A percentile compares a stretch with the other conserved stretches of the same genome.
phyloP scores from a whole-genome alignment of 2,113 vertebrate genomes.

The Myotis lucifugus region DNA sequence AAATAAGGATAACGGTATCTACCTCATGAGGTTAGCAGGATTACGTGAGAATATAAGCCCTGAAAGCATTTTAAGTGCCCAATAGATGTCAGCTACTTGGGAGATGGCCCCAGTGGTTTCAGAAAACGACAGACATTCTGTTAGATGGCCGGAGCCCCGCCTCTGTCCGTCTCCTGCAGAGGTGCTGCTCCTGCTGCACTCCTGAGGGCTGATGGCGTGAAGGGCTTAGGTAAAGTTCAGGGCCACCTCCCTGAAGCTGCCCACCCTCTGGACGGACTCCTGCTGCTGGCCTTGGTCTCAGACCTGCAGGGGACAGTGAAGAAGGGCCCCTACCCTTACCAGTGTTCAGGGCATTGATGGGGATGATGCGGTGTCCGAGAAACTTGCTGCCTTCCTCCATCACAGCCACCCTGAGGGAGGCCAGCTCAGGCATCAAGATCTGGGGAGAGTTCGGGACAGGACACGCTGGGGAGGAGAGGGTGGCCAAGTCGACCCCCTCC shows the following conservation, averaged over 20 bases:
- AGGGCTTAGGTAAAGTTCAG: not conserved
- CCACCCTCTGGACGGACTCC: not conserved
- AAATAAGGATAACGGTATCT: not conserved
- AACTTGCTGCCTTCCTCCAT: constrained; percentile 97
- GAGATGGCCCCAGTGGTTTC: not conserved
- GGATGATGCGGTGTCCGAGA: constrained; percentile 96
- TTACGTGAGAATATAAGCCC: not conserved
- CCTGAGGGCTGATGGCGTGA: not conserved
- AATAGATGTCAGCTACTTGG: not conserved
- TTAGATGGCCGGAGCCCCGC: not conserved
- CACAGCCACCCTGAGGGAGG: constrained; percentile 92
- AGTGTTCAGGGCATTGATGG: constrained; percentile 92
- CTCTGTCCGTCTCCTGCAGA: not conserved
- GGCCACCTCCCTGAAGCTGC: not conserved
- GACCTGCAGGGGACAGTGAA: not conserved
- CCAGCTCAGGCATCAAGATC: constrained; percentile 96
- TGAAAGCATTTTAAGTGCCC: not conserved
- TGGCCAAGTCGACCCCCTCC: not conserved
- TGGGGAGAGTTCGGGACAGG: constrained; percentile 74
- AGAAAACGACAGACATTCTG: constrained; percentile 14
- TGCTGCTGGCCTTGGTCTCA: not conserved
- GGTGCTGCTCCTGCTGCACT: not conserved
- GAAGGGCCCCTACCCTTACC: constrained; percentile 82
- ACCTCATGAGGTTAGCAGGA: not conserved
- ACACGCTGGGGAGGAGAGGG: not conserved